Conservation (phyloP, 2,888 invertebrate genomes). For the Luperina testacea region DNA sequence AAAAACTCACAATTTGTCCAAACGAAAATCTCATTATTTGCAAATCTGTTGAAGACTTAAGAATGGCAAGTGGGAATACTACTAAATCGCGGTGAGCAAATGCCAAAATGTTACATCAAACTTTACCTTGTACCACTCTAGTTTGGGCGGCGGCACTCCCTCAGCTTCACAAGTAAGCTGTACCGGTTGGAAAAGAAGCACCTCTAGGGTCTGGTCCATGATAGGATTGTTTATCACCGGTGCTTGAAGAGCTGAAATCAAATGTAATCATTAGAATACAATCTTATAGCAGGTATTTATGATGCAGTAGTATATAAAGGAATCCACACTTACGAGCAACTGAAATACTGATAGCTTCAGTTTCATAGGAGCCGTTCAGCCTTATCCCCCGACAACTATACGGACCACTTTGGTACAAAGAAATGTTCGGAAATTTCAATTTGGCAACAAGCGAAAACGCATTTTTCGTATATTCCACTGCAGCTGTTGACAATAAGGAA, state of each 20-base stretch:
- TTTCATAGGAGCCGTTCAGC: conserved; percentile 61
- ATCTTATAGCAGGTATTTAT: neutral
- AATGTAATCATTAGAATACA: neutral
- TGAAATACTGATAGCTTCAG: conserved; percentile 69
- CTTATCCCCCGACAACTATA: conserved; percentile 77
- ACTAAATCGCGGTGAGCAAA: neutral
- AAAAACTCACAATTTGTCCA: too few species aligned
- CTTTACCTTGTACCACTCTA: conserved; percentile 93
- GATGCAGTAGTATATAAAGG: neutral
- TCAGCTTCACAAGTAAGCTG: conserved; percentile 88
- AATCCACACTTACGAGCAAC: conserved; percentile 75
- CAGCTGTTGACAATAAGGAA: conserved; percentile 53
- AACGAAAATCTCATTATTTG: neutral
- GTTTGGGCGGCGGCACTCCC: conserved; percentile 91
- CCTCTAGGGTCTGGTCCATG: conserved; percentile 69
- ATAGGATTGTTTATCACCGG: conserved; percentile 71
- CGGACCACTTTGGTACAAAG: conserved; percentile 72
- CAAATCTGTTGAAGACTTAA: neutral
- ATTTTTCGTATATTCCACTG: conserved; percentile 71
- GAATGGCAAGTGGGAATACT: neutral
- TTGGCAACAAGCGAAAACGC: conserved; percentile 76
- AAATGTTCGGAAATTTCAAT: conserved; percentile 75
- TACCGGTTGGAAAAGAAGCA: conserved; percentile 70
- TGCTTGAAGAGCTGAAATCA: conserved; percentile 67
- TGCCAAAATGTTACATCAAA: conserved; percentile 3